phyloP scores from a whole-genome alignment of 2,797 vertebrate genomes.

The Sphenopsis melanotis region DNA sequence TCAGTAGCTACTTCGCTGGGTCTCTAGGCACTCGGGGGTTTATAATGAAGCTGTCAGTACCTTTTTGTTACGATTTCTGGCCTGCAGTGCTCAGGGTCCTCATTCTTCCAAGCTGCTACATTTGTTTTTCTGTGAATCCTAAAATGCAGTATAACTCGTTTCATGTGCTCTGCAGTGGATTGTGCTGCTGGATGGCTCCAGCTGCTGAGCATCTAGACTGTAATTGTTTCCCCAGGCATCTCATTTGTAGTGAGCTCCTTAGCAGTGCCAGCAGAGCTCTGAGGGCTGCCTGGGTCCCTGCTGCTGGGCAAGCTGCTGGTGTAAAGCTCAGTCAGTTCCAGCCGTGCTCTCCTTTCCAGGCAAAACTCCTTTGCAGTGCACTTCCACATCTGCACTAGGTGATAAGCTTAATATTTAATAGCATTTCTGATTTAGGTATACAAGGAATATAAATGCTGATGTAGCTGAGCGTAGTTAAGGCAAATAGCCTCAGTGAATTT shows the following conservation, averaged over 20 bases:
- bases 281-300: not conserved
- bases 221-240: not conserved
- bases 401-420: not conserved
- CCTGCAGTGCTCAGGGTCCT: not conserved
- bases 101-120: not conserved
- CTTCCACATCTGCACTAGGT: not conserved
- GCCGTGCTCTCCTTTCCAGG: not conserved
- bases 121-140: not conserved
- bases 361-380: not conserved
- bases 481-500: not conserved
- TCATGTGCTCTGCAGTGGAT: not conserved
- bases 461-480: not conserved
- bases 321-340: not conserved
- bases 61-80: not conserved
- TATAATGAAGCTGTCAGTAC: not conserved
- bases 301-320: not conserved
- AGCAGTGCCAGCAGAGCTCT: fast-evolving
- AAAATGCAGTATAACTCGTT: not conserved
- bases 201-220: constrained; percentile 21
- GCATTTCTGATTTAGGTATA: not conserved
- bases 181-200: not conserved
- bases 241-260: constrained; percentile 1
- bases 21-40: not conserved
- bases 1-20: not conserved
- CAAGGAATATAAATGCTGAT: not conserved